Conservation (phyloP, 2,888 invertebrate species). For the Steinernema hermaphroditum region DNA sequence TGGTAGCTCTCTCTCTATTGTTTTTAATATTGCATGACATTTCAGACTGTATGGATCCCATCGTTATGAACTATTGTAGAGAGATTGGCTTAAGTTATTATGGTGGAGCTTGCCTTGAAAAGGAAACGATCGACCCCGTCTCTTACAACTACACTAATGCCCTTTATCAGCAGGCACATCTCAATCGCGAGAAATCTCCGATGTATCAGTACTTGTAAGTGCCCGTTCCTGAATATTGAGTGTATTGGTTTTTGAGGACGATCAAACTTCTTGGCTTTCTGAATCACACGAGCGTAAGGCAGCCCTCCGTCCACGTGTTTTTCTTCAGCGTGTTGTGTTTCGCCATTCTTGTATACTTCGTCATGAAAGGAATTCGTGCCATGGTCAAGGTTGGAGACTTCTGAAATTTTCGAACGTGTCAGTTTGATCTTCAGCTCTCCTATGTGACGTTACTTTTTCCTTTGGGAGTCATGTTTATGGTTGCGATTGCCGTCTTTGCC, state of each 20-base stretch:
- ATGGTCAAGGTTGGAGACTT: background rate
- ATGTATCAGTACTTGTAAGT: slow-evolving; percentile 18
- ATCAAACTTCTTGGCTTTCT: background rate
- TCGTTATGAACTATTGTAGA: background rate
- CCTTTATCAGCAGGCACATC: background rate
- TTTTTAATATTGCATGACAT: background rate
- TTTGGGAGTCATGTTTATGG: background rate
- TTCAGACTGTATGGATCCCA: background rate
- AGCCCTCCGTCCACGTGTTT: background rate
- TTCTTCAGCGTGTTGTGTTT: background rate
- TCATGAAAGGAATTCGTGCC: background rate
- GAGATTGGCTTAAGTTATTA: background rate
- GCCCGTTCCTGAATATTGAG: background rate
- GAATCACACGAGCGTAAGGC: background rate
- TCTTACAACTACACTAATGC: background rate
- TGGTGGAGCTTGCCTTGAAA: background rate
- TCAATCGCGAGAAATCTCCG: background rate
- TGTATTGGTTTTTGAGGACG: background rate
- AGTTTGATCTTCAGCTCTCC: background rate
- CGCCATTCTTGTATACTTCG: slow-evolving; percentile 2
- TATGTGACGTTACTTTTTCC: background rate
- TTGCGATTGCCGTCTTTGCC: background rate
- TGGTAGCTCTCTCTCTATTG: background rate
- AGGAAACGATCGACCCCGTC: background rate
- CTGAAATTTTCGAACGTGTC: background rate